Percentiles rank a stretch among this genome's conserved stretches.
These are phyloP conservation scores for Eulithis testata DNA, from an alignment of 2,888 invertebrate genomes.

Conservation along the genomic window DNA sequence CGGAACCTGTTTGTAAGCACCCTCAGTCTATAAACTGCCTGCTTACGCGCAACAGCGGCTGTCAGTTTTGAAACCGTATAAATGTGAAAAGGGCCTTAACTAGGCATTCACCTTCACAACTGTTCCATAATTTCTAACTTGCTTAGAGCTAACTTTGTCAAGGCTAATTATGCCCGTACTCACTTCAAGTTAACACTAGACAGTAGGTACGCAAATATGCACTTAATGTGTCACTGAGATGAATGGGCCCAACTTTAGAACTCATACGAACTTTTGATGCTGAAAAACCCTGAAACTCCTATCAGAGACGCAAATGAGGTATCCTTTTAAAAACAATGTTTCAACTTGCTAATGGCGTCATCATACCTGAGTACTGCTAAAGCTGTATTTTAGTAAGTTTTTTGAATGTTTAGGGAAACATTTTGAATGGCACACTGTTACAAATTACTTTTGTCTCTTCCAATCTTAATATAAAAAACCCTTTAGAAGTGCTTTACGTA, in stretches of 20 bases:
- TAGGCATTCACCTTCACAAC: conserved; percentile 12
- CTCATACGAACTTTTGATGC: conserved; percentile 55
- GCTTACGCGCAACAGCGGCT: no score
- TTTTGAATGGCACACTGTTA: background rate
- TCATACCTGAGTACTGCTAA: background rate
- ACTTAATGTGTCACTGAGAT: conserved; percentile 73
- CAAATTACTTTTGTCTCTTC: no score
- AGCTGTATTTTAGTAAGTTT: background rate
- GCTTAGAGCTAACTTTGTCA: conserved; percentile 18
- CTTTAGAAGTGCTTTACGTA: no score
- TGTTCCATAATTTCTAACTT: conserved; percentile 13
- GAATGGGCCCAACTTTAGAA: conserved; percentile 62
- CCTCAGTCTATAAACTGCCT: no score
- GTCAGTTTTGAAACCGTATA: background rate
- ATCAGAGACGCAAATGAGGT: conserved; percentile 49
- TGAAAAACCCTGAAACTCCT: conserved; percentile 52
- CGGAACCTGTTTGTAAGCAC: no score
- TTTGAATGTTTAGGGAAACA: background rate
- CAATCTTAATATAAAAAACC: no score
- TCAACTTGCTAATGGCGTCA: conserved; percentile 3
- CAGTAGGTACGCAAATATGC: conserved; percentile 59
- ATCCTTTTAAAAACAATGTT: conserved; percentile 28
- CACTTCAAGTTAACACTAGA: conserved; percentile 46
- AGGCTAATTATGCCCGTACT: conserved; percentile 59
- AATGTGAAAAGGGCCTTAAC: conserved; percentile 5